phyloP scores from a whole-genome alignment of 2,797 vertebrate species.

The Sitta carolinensis region DNA sequence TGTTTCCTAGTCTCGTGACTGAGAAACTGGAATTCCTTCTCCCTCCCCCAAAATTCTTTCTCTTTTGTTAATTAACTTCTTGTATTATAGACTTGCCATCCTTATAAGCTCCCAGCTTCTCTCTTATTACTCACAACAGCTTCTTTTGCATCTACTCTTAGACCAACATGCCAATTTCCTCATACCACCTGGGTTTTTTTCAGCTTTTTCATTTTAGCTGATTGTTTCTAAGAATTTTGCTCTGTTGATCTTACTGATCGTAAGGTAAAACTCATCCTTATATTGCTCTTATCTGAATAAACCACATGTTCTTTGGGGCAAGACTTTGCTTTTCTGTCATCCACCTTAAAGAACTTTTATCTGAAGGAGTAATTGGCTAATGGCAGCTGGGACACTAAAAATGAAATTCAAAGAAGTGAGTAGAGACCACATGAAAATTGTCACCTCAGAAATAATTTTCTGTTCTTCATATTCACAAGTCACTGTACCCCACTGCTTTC shows the following conservation, averaged over 20 bases:
- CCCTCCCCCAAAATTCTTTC: constrained; percentile 15
- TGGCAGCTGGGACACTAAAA: neutral
- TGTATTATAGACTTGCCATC: neutral
- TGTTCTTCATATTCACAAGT: neutral
- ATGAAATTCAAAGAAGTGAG: neutral
- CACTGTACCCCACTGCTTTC: neutral
- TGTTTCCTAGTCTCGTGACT: neutral
- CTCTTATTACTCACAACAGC: neutral
- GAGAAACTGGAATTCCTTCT: constrained; percentile 46
- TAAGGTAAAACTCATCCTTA: neutral
- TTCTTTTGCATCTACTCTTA: neutral
- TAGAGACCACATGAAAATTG: neutral
- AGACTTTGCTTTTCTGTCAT: neutral
- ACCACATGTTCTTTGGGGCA: neutral
- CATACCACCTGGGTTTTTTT: neutral
- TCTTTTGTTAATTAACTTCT: neutral
- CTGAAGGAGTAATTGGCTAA: neutral
- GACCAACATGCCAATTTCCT: neutral
- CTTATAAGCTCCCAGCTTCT: neutral
- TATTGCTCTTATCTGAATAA: neutral
- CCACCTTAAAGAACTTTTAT: neutral
- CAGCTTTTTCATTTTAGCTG: neutral
- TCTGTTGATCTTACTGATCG: neutral
- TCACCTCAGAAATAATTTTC: neutral
- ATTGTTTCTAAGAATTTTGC: neutral